Evolutionary conservation across 2,113 vertebrate genomes (phyloP), one percentile per base, ranked within the genome.

Genomic region (Pelvicachromis taeniatus): DNA sequence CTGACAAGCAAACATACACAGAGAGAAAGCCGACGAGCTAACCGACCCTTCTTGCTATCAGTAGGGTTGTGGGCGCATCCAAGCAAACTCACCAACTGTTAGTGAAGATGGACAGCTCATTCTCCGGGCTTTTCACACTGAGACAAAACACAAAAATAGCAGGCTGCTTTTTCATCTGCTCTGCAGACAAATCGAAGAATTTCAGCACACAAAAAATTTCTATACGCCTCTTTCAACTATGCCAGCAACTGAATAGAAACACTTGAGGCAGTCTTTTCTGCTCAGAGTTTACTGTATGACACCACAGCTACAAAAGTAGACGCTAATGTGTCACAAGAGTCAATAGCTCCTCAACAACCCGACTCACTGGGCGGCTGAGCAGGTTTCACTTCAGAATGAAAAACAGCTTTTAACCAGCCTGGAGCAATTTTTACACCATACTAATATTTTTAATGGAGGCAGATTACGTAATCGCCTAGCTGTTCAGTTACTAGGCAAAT

Each of bases 61-160:
- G 68, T n/a, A 5, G 65, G 86, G 80, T 84, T 84, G 75, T 9
- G 89, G 80, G 81, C 78, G 84, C 89, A 38, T 89, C 80, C 75
- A 59, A 17, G 77, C 61, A 11, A 19, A 52, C 82, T 75, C 53
- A 56, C 63, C 55, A 80, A 42, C 75, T 56, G 75, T 29, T 83
- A 80, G 82, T 78, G 87, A 83, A 90, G 81, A 92, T 40, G 86
- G 91, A 92, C 92, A 80, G 81, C 85, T 86, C 84, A 31, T 85
- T 87, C 87, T 75, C 54, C 4, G 19, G 3, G 23, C 31, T 21
- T 10, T 53, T 23, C 53, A 6, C 80, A 38, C 61, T 81, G 81
- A 89, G 89, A 79, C 89, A 77, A 85, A 77, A 58, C 83, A 80
- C 42, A 52, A 50, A 86, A 68, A 89, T 54, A 86, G 83, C 3